These are phyloP conservation scores for Rosalia funebris DNA, from an alignment of 2,888 invertebrate species.

Conservation along the genomic window DNA sequence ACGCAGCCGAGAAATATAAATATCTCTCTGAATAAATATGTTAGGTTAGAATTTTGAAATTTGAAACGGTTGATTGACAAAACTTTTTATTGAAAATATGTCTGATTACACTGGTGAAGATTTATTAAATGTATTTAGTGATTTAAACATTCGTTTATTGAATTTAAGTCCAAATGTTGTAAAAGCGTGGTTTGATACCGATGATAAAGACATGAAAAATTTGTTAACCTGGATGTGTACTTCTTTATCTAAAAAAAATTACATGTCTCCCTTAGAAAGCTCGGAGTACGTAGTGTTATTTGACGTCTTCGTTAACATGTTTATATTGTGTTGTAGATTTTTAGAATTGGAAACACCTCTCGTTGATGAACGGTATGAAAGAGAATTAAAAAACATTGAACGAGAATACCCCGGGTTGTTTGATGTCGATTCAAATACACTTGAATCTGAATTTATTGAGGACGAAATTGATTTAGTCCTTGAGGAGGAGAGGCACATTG, in stretches of 20 bases:
- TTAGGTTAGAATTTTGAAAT: too few relatives aligned
- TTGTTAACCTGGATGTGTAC: constrained; percentile 55
- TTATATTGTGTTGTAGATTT: constrained; percentile 30
- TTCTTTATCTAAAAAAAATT: constrained; percentile 50
- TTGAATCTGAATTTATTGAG: constrained; percentile 49
- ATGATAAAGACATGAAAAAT: constrained; percentile 47
- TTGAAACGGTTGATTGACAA: too few relatives aligned
- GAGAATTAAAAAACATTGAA: constrained; percentile 43
- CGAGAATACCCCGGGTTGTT: constrained; percentile 49
- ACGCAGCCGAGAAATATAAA: too few relatives aligned
- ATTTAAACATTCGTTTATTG: constrained; percentile 46
- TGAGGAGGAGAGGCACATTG: constrained; percentile 40
- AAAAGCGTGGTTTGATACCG: constrained; percentile 58
- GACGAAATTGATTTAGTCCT: constrained; percentile 46
- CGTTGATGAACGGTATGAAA: constrained; percentile 37
- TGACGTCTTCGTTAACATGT: neutral
- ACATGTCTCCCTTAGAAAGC: constrained; percentile 46
- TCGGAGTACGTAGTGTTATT: constrained; percentile 40
- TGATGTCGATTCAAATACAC: constrained; percentile 46
- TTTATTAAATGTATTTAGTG: constrained; percentile 44
- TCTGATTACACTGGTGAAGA: constrained; percentile 43
- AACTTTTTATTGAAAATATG: too few relatives aligned
- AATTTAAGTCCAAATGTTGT: constrained; percentile 50
- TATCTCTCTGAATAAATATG: too few relatives aligned
- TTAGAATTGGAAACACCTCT: constrained; percentile 32